Evolutionary conservation across 1,140 invertebrate species (phyloP), one percentile per base, ranked within the genome.

Genomic region (Sinella curviseta): DNA sequence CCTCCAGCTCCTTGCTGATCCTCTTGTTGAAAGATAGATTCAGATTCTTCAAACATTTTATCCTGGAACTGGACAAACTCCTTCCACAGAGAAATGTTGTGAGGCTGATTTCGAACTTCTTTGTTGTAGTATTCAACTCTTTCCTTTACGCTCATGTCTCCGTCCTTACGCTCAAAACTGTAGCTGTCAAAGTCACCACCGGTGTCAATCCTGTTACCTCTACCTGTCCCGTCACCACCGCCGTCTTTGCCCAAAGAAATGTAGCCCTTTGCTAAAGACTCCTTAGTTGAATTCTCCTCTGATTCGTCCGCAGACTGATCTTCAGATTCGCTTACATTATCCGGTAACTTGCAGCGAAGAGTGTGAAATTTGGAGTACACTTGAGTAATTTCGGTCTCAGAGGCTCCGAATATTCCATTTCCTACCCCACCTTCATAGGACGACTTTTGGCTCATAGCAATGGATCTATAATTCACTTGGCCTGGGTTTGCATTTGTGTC

Each of bases 1-100:
- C 14, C 8, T 14, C 70, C 17, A 8, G 33, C 33, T 35, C 55
- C 57, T 73, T 70, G 30, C n/a, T n/a, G n/a, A 36, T 80, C 67
- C 0, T 36, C 57, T 1, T 67, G 67, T 2, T 75, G 17, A 70
- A 75, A 73, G 80, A 74, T 78, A 12, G 76, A 34, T 24, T 77
- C 74, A 3, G 65, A 76, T 36, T 82, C 79, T 80, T 80, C 77
- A 48, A 78, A 79, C 8, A 78, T 77, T 67, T 80, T 48, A 60
- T 83, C 82, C 78, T 83, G 82, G 77, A 82, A 83, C 26, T 65
- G 26, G 28, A 82, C 79, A 81, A 82, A 83, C 28, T 83, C 79
- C 35, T 54, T 80, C 82, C 82, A 83, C 28, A 83, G 30, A 20
- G 76, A 16, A 67, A 82, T 70, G 78, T 83, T 79, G 17, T 79